phyloP scores from a whole-genome alignment of 2,888 invertebrate genomes.

The Netelia fuscicornis region DNA sequence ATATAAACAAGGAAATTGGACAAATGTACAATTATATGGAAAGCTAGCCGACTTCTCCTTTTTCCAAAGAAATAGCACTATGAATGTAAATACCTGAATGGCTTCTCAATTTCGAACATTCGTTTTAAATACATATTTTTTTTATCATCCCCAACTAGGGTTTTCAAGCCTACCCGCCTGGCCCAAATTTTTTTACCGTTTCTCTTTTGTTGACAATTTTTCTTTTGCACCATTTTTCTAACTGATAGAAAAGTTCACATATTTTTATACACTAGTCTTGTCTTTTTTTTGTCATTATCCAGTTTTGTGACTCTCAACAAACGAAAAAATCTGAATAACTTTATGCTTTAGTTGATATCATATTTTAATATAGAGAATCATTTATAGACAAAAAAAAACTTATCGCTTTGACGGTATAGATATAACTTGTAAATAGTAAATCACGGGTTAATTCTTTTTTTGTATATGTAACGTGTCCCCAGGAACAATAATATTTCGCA shows the following conservation, averaged over 20 bases:
- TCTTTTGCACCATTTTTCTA: neutral
- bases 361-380: neutral
- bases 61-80: slow-evolving; percentile 40
- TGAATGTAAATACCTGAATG: slow-evolving; percentile 29
- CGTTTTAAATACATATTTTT: neutral
- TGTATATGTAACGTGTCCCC: neutral
- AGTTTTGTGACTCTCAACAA: neutral
- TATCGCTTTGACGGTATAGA: neutral
- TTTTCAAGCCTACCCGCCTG: neutral
- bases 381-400: neutral
- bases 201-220: neutral
- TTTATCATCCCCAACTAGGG: neutral
- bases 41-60: neutral
- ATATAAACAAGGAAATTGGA: neutral
- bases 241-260: neutral
- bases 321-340: neutral
- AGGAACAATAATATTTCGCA: neutral
- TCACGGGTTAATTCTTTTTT: neutral
- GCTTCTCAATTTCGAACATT: neutral
- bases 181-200: no score
- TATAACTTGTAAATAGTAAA: neutral
- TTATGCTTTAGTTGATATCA: neutral
- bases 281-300: neutral
- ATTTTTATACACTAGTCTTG: neutral
- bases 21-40: neutral